These are phyloP conservation scores for Amyelois transitella DNA, from an alignment of 1,140 invertebrate genomes.

Conservation along the genomic window DNA sequence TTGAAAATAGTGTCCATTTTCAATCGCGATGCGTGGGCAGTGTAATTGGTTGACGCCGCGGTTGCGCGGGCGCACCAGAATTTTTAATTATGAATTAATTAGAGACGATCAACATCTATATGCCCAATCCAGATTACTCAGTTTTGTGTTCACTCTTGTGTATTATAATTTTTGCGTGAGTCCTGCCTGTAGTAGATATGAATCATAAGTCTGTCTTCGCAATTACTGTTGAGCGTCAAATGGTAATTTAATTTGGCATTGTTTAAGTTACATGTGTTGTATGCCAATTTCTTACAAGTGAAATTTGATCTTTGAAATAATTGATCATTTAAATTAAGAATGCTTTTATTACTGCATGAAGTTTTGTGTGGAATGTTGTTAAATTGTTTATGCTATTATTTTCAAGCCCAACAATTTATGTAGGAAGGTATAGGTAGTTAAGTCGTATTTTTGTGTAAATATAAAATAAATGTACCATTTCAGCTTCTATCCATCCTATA, in stretches of 20 bases:
- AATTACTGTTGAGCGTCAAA: background rate
- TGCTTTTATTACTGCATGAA: too few species aligned
- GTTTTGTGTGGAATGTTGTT: too few species aligned
- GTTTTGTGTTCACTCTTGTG: background rate
- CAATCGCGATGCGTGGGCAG: conserved; percentile 25
- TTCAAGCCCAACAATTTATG: too few species aligned
- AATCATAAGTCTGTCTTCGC: background rate
- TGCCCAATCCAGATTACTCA: conserved; percentile 43
- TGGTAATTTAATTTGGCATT: background rate
- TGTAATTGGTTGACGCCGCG: conserved; percentile 63
- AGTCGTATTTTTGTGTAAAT: too few species aligned
- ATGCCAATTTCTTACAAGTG: too few species aligned
- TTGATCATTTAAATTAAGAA: too few species aligned
- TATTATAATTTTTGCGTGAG: background rate
- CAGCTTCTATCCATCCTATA: too few species aligned
- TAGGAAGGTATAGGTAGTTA: too few species aligned
- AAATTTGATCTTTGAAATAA: too few species aligned
- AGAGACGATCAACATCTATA: conserved; percentile 62
- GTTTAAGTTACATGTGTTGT: background rate
- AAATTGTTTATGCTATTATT: too few species aligned
- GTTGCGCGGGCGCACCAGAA: conserved; percentile 66
- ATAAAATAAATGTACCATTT: too few species aligned
- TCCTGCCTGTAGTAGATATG: background rate
- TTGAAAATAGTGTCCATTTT: conserved; percentile 42
- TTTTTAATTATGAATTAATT: conserved; percentile 75